Conservation (phyloP, 2,888 invertebrate genomes). For the Epiblema foenella region DNA sequence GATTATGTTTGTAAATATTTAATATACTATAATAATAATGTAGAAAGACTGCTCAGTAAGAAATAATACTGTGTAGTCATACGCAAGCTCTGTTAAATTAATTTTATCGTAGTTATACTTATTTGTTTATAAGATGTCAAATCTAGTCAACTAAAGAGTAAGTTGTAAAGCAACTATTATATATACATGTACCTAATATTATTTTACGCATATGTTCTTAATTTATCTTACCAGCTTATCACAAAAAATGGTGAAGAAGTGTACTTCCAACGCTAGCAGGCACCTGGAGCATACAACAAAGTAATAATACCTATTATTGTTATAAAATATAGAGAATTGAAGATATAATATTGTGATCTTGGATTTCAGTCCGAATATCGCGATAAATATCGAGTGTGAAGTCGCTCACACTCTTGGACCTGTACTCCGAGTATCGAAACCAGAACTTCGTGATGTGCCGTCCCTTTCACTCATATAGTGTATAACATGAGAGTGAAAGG, state of each 20-base stretch:
- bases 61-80: slow-evolving; percentile 19
- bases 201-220: not conserved
- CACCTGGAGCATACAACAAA: not conserved
- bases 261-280: not conserved
- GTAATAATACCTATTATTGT: too few species aligned
- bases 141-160: slow-evolving; percentile 20
- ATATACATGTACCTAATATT: not conserved
- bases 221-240: not conserved
- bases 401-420: too few species aligned
- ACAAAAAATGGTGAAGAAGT: not conserved
- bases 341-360: too few species aligned
- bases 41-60: slow-evolving; percentile 28
- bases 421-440: too few species aligned
- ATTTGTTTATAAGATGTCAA: slow-evolving; percentile 17
- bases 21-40: slow-evolving; percentile 7
- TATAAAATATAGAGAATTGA: too few species aligned
- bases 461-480: too few species aligned
- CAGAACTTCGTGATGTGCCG: too few species aligned
- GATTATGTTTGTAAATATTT: slow-evolving; percentile 12
- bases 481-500: too few species aligned
- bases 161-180: too few species aligned
- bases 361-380: too few species aligned
- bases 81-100: not conserved
- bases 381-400: too few species aligned
- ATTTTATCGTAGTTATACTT: slow-evolving; percentile 7